phyloP scores from a whole-genome alignment of 1,140 invertebrate species.

The Diuraphis noxia region DNA sequence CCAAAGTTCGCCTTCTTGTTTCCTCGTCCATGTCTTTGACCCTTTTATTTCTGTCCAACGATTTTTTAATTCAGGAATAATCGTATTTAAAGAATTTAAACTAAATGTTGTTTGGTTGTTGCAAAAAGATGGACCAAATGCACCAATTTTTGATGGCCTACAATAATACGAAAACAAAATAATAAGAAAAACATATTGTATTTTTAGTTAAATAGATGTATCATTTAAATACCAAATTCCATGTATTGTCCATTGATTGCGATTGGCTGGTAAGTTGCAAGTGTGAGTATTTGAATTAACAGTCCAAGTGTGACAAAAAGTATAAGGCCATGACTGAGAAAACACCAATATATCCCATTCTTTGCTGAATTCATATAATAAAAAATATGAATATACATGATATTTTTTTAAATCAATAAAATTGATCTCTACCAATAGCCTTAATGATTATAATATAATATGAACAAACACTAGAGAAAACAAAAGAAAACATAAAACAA shows the following conservation, averaged over 20 bases:
- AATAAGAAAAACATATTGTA: neutral
- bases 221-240: constrained; percentile 68
- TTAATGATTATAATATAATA: neutral
- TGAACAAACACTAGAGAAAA: neutral
- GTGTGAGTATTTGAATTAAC: constrained; percentile 62
- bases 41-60: constrained; percentile 76
- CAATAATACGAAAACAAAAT: constrained; percentile 39
- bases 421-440: neutral
- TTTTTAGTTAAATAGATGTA: neutral
- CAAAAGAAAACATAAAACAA: neutral
- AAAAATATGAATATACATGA: neutral
- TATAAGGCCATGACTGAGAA: constrained; percentile 79
- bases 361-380: constrained; percentile 24
- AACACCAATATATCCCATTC: constrained; percentile 78
- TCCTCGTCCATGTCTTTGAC: constrained; percentile 59
- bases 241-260: constrained; percentile 76
- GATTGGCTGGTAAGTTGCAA: constrained; percentile 68
- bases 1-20: constrained; percentile 67
- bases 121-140: constrained; percentile 71
- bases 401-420: neutral
- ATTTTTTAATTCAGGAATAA: constrained; percentile 67
- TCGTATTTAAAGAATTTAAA: constrained; percentile 63
- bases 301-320: constrained; percentile 74
- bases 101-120: constrained; percentile 71
- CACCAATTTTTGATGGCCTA: constrained; percentile 71